phyloP scores from a whole-genome alignment of 2,888 invertebrate species.

The Melinopterus prodromus region DNA sequence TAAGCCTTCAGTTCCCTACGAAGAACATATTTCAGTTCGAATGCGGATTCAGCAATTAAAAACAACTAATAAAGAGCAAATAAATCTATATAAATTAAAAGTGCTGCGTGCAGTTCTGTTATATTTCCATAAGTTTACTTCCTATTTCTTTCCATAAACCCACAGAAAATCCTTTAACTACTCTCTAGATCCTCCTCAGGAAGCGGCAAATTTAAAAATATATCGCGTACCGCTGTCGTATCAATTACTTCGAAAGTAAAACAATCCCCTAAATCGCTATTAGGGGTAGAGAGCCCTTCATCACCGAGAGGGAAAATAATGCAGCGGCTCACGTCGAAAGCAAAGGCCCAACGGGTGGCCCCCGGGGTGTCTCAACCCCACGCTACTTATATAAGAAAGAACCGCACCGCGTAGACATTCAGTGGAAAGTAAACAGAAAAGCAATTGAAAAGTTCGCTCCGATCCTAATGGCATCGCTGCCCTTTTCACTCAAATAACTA shows the following conservation, averaged over 20 bases:
- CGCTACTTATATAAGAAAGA: not conserved
- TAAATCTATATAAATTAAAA: too few relatives aligned
- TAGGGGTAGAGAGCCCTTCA: conserved; percentile 30
- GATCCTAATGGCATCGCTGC: not conserved
- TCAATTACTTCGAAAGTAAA: conserved; percentile 33
- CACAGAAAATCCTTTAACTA: not conserved
- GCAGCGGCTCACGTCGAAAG: not conserved
- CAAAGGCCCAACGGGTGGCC: not conserved
- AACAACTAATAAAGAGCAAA: too few relatives aligned
- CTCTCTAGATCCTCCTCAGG: not conserved
- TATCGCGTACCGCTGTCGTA: not conserved
- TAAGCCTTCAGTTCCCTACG: too few relatives aligned
- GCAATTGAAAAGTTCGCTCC: not conserved
- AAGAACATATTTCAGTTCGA: too few relatives aligned
- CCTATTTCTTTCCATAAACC: not conserved
- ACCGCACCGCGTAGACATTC: not conserved
- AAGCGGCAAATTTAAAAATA: not conserved
- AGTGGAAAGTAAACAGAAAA: conserved; percentile 4
- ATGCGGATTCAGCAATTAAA: too few relatives aligned
- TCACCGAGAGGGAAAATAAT: conserved; percentile 26
- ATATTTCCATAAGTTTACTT: too few relatives aligned
- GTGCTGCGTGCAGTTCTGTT: too few relatives aligned
- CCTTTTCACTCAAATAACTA: not conserved
- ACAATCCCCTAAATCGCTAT: conserved; percentile 34
- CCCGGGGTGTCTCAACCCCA: not conserved